Evolutionary conservation across 2,888 invertebrate species (phyloP).

Genomic region (Limnephilus lunatus): DNA sequence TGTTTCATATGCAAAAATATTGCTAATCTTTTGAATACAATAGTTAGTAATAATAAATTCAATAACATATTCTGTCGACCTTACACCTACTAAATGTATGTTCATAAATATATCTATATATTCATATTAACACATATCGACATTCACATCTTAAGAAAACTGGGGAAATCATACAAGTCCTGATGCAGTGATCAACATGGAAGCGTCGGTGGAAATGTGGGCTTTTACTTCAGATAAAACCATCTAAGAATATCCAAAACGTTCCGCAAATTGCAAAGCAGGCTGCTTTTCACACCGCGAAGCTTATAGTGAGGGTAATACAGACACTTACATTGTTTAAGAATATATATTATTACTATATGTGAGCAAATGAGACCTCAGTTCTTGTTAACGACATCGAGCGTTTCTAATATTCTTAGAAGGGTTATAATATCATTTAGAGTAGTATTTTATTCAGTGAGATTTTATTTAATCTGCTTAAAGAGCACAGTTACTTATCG

Average conservation of each 20-base stretch:
- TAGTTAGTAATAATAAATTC: slow-evolving; percentile 59
- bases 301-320: not conserved
- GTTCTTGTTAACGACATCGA: slow-evolving; percentile 47
- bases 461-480: not conserved
- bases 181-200: not conserved
- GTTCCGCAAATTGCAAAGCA: slow-evolving; percentile 3
- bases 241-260: slow-evolving; percentile 28
- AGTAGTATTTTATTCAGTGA: not conserved
- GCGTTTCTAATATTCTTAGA: slow-evolving; percentile 36
- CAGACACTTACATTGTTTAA: not conserved
- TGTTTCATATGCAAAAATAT: slow-evolving; percentile 74
- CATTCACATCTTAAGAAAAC: slow-evolving; percentile 51
- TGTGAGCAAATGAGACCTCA: slow-evolving; percentile 49
- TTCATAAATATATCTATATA: slow-evolving; percentile 61
- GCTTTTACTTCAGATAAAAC: not conserved
- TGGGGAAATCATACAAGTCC: slow-evolving; percentile 44
- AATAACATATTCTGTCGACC: slow-evolving; percentile 60
- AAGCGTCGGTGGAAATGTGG: not conserved
- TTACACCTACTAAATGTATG: slow-evolving; percentile 59
- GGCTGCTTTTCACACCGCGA: no score
- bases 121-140: slow-evolving; percentile 57
- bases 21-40: slow-evolving; percentile 69
- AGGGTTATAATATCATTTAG: not conserved
- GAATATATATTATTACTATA: slow-evolving; percentile 23
- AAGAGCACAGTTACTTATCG: not conserved